phyloP scores from a whole-genome alignment of 2,888 invertebrate genomes.

The Heliconius cydno region DNA sequence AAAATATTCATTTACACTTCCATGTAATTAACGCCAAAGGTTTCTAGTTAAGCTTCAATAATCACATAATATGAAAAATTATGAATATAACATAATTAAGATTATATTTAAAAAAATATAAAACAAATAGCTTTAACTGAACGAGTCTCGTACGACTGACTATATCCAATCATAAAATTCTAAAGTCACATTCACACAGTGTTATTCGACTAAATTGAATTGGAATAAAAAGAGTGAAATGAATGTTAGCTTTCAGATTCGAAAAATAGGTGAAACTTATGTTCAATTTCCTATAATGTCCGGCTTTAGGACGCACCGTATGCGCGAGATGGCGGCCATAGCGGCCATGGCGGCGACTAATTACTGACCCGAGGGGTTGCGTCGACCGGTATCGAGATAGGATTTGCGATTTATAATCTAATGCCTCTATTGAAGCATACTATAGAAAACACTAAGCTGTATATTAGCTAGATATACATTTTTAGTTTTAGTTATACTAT shows the following conservation, averaged over 20 bases:
- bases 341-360: constrained; percentile 39
- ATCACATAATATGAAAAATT: neutral
- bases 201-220: constrained; percentile 23
- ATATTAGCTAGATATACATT: neutral
- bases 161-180: constrained; percentile 8
- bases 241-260: constrained; percentile 23
- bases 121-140: neutral
- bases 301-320: constrained; percentile 35
- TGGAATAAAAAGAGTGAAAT: constrained; percentile 21
- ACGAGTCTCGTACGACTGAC: neutral
- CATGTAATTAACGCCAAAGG: neutral
- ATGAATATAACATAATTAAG: neutral
- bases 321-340: constrained; percentile 36
- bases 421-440: constrained; percentile 32
- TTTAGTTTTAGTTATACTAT: too few relatives aligned
- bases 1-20: constrained; percentile 20
- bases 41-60: constrained; percentile 8
- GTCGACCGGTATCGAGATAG: constrained; percentile 43
- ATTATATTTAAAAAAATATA: neutral
- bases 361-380: constrained; percentile 42
- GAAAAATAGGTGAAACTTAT: constrained; percentile 38
- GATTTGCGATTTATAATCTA: constrained; percentile 45
- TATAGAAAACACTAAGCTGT: neutral
- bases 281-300: constrained; percentile 37
- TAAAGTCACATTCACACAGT: constrained; percentile 5